Conservation (phyloP, 2,797 vertebrate genomes). For the Hapalemur alaotrensis region DNA sequence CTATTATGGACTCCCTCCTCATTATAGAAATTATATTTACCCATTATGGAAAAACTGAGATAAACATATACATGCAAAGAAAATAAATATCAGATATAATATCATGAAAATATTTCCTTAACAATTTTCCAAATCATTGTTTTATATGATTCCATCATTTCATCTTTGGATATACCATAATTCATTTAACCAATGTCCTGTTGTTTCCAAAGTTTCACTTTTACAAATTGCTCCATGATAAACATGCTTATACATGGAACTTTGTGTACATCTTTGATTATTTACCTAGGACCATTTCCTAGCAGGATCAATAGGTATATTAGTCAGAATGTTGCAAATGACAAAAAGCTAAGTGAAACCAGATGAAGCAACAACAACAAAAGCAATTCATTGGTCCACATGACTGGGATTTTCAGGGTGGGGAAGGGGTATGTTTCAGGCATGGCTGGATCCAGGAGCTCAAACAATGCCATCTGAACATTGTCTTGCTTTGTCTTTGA, state of each 20-base stretch:
- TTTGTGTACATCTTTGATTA: neutral
- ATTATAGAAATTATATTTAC: neutral
- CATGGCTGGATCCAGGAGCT: neutral
- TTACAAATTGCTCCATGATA: neutral
- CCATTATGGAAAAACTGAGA: neutral
- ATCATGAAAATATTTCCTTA: neutral
- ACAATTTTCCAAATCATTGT: neutral
- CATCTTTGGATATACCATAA: neutral
- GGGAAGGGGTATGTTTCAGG: neutral
- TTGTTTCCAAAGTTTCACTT: neutral
- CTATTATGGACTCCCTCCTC: neutral
- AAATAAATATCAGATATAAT: neutral
- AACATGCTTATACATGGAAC: neutral
- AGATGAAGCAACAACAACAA: neutral
- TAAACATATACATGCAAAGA: neutral
- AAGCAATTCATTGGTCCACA: neutral
- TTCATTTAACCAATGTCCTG: neutral
- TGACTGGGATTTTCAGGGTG: neutral
- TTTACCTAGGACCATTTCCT: neutral
- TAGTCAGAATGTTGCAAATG: neutral
- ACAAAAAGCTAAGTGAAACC: neutral
- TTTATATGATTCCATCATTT: neutral
- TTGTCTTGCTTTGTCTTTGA: neutral
- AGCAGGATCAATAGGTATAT: neutral
- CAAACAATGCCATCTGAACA: neutral